These are phyloP conservation scores for Drosophila fulvimacula DNA, from an alignment of 2,888 invertebrate genomes.

Conservation along the genomic window DNA sequence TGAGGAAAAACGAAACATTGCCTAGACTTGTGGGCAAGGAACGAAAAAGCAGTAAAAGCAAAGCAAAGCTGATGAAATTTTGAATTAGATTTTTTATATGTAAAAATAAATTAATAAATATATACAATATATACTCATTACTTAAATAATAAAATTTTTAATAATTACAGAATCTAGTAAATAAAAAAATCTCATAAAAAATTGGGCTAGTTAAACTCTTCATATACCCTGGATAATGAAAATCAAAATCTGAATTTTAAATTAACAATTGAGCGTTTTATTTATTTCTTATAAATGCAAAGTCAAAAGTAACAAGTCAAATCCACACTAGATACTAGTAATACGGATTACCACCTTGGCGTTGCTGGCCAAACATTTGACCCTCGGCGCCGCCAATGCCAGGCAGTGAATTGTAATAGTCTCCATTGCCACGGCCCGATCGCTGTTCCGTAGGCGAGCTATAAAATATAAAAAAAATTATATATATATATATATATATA, in stretches of 20 bases:
- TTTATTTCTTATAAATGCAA: constrained; percentile 5
- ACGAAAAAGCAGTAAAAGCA: neutral
- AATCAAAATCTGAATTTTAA: no score
- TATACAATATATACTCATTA: no score
- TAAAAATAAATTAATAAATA: no score
- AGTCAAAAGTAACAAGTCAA: constrained; percentile 4
- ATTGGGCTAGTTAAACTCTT: no score
- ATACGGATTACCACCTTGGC: constrained; percentile 1
- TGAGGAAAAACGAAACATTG: neutral
- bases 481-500: neutral
- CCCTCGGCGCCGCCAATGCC: constrained; percentile 39
- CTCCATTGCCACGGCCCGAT: constrained; percentile 54
- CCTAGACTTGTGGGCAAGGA: neutral
- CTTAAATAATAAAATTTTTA: no score
- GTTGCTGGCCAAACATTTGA: constrained; percentile 21
- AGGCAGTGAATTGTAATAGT: constrained; percentile 62
- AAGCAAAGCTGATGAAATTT: neutral
- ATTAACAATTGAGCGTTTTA: neutral
- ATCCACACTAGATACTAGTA: constrained; percentile 10
- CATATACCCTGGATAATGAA: no score
- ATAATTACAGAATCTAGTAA: no score
- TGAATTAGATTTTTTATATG: neutral
- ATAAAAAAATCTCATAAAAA: no score
- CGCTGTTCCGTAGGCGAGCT: constrained; percentile 60
- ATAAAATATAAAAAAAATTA: neutral